Base-by-base conservation (phyloP, 2,888 invertebrate species). In the Rhagonycha fulva region DNA sequence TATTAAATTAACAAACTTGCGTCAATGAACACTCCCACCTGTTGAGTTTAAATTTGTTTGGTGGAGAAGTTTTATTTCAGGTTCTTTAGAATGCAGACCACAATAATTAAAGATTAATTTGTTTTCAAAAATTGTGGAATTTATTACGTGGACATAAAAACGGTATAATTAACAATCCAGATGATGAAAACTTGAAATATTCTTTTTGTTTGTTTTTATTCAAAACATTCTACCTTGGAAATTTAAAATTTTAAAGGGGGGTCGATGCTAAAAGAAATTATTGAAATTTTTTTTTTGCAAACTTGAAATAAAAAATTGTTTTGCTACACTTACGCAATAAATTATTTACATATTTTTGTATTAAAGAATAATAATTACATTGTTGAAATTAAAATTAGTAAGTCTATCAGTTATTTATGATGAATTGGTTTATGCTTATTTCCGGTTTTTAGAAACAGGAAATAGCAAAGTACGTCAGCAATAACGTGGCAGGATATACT, bases 21-120 rank as follows among this genome's bases (percentile, higher is more conserved):
- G 82, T 82, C 82, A 82, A 80, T 78, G 78, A 80, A 80, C 80
- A 80, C 80, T 82, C 81, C 81, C 79, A 81, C 80, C 80, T 78
- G 73, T 63, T 32, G 26, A 7, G n/a, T 47, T n/a, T 47, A 47
- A 47, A 47, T 47, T 47, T 47, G n/a, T 47, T 12, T 12, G 47
- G 47, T 47, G 47, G 47, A 47, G 47, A 47, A n/a, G n/a, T 47
- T 32, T 26, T n/a, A 47, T 47, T 47, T 47, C n/a, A n/a, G n/a
- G 1, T n/a, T n/a, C 9, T 47, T 5, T 47, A 47, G 47, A 47
- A 47, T 47, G 47, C 47, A 47, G 47, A 47, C 47, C 7, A 47
- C 47, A n/a, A 47, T 47, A n/a, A 47, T 47, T 12, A 0, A 4
- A 47, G n/a, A 47, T 47, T 47, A 47, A 47, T 47, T 47, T n/a